phyloP scores from a whole-genome alignment of 2,113 vertebrate species.

The Pangasianodon hypophthalmus region DNA sequence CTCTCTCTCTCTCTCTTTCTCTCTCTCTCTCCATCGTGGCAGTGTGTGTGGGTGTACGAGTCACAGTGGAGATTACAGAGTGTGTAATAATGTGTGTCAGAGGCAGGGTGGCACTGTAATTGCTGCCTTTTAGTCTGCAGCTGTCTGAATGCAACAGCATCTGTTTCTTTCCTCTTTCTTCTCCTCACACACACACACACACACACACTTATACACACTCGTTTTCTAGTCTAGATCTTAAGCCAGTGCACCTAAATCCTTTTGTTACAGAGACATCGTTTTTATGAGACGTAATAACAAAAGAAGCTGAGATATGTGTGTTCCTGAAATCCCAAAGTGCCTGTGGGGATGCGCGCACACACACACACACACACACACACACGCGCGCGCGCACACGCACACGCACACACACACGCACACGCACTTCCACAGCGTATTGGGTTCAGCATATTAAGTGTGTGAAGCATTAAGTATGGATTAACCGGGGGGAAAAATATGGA shows the following conservation, averaged over 20 bases:
- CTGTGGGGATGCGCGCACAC: background rate
- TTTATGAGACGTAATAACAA: conserved; percentile 34
- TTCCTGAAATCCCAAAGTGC: conserved; percentile 31
- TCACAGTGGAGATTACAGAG: conserved; percentile 63
- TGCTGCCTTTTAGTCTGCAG: conserved; percentile 62
- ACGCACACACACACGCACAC: conserved; percentile 13
- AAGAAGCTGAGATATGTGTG: conserved; percentile 37
- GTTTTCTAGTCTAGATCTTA: conserved; percentile 15
- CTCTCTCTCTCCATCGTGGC: conserved; percentile 15
- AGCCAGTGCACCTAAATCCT: conserved; percentile 7
- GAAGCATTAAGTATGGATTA: conserved; percentile 33
- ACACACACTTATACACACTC: conserved; percentile 21
- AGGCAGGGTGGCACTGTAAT: conserved; percentile 63
- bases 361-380: conserved; percentile 21
- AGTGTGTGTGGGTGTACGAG: conserved; percentile 52
- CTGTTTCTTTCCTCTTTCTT: conserved; percentile 53
- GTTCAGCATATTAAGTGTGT: conserved; percentile 25
- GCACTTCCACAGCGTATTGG: background rate
- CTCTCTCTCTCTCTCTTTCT: conserved; percentile 10
- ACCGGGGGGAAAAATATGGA: background rate
- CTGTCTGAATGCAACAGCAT: conserved; percentile 60
- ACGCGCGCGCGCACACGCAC: conserved; percentile 3
- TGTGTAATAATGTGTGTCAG: conserved; percentile 64
- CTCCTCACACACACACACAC: conserved; percentile 38
- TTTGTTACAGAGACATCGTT: conserved; percentile 34